phyloP scores from a whole-genome alignment of 1,140 invertebrate species.

The Armadillidium nasatum region DNA sequence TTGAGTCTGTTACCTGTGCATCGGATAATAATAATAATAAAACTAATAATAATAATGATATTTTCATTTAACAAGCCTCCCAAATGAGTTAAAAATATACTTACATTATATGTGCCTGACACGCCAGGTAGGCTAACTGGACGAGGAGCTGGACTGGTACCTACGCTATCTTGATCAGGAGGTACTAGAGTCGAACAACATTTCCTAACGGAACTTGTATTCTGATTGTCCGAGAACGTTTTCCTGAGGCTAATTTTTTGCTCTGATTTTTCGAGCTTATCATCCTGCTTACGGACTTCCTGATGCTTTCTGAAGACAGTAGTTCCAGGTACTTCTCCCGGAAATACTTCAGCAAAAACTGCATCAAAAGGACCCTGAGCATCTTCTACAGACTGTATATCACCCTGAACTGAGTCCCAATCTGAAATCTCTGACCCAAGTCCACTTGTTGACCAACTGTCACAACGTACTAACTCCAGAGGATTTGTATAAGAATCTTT shows the following conservation, averaged over 20 bases:
- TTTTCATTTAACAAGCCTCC: no score
- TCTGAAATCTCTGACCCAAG: conserved; percentile 50
- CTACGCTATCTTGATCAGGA: background rate
- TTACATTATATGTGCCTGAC: background rate
- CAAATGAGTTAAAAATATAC: background rate
- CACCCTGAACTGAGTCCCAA: conserved; percentile 45
- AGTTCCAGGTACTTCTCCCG: conserved; percentile 25
- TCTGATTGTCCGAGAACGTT: background rate
- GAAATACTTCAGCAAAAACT: conserved; percentile 43
- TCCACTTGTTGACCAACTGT: conserved; percentile 50
- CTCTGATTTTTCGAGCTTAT: background rate
- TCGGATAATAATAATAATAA: no score
- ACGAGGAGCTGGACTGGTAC: background rate
- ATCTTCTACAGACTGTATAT: conserved; percentile 37
- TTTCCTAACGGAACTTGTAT: background rate
- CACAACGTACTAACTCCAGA: conserved; percentile 46
- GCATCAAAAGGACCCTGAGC: conserved; percentile 42
- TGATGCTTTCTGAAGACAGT: background rate
- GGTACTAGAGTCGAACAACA: background rate
- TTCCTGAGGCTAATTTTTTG: background rate
- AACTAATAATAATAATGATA: no score
- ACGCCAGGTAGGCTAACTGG: background rate
- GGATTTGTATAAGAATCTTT: background rate
- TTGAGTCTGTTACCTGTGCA: background rate
- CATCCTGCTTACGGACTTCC: background rate